These are phyloP conservation scores for Tupaia chinensis DNA, from an alignment of 2,113 vertebrate genomes.

Conservation along the genomic window DNA sequence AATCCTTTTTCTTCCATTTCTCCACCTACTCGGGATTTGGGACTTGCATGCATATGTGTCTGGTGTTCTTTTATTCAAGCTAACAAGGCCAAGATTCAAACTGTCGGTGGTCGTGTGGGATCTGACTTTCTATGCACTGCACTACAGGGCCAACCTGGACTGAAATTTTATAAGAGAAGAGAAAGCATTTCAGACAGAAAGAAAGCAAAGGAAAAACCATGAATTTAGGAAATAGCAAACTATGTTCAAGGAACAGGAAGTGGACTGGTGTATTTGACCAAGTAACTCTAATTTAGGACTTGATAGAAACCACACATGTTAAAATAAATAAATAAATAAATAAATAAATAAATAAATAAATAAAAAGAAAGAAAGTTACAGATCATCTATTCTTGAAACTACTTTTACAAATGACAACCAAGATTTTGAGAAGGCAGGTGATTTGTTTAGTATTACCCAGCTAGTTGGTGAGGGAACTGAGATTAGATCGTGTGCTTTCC, in stretches of 20 bases:
- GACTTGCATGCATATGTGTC: no score
- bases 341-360: no score
- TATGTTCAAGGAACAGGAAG: not conserved
- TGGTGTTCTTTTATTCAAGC: no score
- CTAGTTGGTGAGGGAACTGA: not conserved
- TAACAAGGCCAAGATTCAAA: no score
- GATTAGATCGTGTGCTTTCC: not conserved
- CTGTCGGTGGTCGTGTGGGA: no score
- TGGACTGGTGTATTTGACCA: not conserved
- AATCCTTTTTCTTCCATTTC: no score
- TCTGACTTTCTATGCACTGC: no score
- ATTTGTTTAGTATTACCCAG: not conserved
- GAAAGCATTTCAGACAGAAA: not conserved
- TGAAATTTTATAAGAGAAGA: conserved; percentile 46
- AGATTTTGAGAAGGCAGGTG: not conserved
- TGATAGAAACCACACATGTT: not conserved
- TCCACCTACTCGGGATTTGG: no score
- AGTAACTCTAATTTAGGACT: not conserved
- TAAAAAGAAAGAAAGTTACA: not conserved
- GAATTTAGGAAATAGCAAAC: not conserved
- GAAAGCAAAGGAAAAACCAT: not conserved
- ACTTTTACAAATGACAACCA: not conserved
- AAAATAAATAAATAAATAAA: no score
- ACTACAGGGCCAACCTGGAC: not conserved
- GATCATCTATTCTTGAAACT: not conserved